Conservation (phyloP, 1,140 invertebrate genomes). For the Marisa cornuarietis region DNA sequence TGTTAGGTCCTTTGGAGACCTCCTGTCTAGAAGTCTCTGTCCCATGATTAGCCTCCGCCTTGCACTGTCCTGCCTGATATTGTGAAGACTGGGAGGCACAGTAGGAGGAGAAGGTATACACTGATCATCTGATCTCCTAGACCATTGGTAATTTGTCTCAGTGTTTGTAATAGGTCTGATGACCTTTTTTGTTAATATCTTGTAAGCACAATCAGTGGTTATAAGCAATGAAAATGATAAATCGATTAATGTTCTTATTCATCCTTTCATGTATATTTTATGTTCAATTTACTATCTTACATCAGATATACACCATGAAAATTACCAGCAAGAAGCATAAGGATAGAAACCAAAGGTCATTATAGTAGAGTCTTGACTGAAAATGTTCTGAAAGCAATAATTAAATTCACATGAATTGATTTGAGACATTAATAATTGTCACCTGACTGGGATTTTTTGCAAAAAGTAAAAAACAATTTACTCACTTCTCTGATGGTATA, state of each 20-base stretch:
- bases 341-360: not conserved
- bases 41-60: constrained; percentile 10
- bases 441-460: not conserved
- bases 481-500: constrained; percentile 17
- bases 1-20: not conserved
- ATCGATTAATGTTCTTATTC: too few relatives aligned
- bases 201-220: not conserved
- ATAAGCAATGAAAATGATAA: not conserved
- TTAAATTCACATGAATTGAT: not conserved
- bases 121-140: not conserved
- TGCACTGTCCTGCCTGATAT: constrained; percentile 4
- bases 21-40: not conserved
- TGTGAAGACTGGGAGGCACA: not conserved
- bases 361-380: not conserved
- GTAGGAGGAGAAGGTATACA: not conserved
- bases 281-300: not conserved
- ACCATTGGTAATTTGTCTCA: not conserved
- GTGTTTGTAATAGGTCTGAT: not conserved
- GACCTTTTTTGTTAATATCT: not conserved
- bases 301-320: not conserved
- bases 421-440: not conserved
- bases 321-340: not conserved
- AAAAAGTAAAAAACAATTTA: not conserved
- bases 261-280: not conserved
- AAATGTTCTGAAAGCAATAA: not conserved